A percentile compares a stretch with the other conserved stretches of the same genome.
Evolutionary conservation across 2,888 invertebrate genomes (phyloP).

Genomic region (Ctena decussata): DNA sequence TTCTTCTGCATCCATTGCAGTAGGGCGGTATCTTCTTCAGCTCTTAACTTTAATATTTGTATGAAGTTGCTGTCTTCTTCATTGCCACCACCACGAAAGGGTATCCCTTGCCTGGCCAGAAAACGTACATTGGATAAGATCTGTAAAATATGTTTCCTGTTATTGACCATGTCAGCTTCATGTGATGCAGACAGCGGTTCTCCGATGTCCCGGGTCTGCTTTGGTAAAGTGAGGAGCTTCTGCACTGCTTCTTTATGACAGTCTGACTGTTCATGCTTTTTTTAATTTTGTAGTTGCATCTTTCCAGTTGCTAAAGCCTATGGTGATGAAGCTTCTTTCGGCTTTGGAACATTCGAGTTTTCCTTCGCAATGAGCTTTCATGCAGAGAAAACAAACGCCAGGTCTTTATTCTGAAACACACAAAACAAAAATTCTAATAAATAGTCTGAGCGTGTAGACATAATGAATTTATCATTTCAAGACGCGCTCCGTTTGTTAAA

Average conservation of each 20-base stretch:
- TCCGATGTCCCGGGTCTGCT: not conserved
- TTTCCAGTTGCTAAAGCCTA: too few relatives aligned
- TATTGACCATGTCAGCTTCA: not conserved
- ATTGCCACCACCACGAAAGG: not conserved
- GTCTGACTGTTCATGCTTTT: not conserved
- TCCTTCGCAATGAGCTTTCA: too few relatives aligned
- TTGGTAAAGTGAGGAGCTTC: not conserved
- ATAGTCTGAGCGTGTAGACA: too few relatives aligned
- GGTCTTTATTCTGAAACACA: too few relatives aligned
- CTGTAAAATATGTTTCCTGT: not conserved
- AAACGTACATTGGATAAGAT: not conserved
- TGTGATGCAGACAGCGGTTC: not conserved
- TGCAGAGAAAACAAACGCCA: too few relatives aligned
- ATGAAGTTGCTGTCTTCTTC: conserved; percentile 47
- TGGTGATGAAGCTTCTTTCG: too few relatives aligned
- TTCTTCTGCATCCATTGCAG: conserved; percentile 54
- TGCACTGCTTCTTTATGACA: not conserved
- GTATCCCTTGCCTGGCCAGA: not conserved
- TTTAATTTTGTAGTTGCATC: too few relatives aligned
- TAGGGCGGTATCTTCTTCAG: conserved; percentile 41
- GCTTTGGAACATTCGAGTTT: too few relatives aligned
- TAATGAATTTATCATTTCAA: too few relatives aligned
- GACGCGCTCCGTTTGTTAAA: too few relatives aligned
- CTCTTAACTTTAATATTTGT: conserved; percentile 53
- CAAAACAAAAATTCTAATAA: too few relatives aligned